phyloP scores from a whole-genome alignment of 2,113 vertebrate species.

The Myrmecophaga tridactyla region DNA sequence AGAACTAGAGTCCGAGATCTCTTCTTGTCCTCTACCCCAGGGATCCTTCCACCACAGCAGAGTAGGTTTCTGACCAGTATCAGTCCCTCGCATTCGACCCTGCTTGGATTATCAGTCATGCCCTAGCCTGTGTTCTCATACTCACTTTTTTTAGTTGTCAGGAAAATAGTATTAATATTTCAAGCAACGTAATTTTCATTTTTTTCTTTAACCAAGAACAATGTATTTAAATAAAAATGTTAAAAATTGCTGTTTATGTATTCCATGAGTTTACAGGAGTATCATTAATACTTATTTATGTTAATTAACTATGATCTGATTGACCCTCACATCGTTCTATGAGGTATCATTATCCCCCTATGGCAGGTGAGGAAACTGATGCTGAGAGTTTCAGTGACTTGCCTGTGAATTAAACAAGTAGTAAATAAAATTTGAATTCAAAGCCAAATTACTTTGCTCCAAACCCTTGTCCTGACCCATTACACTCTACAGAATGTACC shows the following conservation, averaged over 20 bases:
- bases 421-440: neutral
- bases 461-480: neutral
- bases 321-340: neutral
- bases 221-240: neutral
- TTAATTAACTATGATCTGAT: neutral
- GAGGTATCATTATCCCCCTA: neutral
- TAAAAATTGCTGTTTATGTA: neutral
- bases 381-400: neutral
- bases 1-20: neutral
- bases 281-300: too few relatives aligned
- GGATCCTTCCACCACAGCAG: neutral
- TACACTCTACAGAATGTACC: neutral
- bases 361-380: neutral
- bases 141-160: neutral
- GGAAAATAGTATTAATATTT: neutral
- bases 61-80: neutral
- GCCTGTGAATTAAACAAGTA: neutral
- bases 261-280: neutral
- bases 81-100: neutral
- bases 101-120: neutral
- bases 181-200: neutral
- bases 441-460: neutral
- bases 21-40: neutral
- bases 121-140: neutral
- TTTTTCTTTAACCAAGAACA: neutral